A percentile compares a stretch with the other conserved stretches of the same genome.
Evolutionary conservation across 2,888 invertebrate species (phyloP).

Genomic region (Ormyrus labotus): DNA sequence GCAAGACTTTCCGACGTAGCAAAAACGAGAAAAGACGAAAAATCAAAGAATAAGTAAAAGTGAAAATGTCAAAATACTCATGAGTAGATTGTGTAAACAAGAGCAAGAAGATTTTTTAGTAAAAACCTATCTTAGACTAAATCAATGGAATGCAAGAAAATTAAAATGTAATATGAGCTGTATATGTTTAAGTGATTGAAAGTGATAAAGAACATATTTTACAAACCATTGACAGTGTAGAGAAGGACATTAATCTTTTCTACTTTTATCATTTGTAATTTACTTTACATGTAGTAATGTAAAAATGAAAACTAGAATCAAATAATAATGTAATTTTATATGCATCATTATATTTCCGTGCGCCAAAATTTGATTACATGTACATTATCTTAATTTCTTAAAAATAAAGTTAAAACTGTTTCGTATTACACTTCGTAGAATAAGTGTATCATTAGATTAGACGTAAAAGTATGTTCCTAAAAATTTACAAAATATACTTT

Average conservation of each 20-base stretch:
- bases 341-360: conserved; percentile 23
- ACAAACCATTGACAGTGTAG: neutral
- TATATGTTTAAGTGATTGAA: conserved; percentile 23
- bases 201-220: conserved; percentile 6
- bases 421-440: too few species aligned
- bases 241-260: conserved; percentile 15
- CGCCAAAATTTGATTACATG: conserved; percentile 17
- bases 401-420: neutral
- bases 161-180: neutral
- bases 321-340: conserved; percentile 35
- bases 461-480: neutral
- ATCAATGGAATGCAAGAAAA: conserved; percentile 11
- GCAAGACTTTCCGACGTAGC: conserved; percentile 41
- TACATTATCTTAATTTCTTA: neutral
- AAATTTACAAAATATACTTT: neutral
- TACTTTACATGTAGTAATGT: neutral
- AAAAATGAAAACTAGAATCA: conserved; percentile 29
- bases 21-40: conserved; percentile 45
- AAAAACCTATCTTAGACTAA: conserved; percentile 6
- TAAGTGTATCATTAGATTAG: neutral
- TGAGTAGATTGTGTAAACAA: conserved; percentile 1
- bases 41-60: conserved; percentile 44
- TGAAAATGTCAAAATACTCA: conserved; percentile 14
- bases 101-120: conserved; percentile 3
- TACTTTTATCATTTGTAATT: neutral